phyloP scores from a whole-genome alignment of 2,113 vertebrate species.

The Tricholaema leucomelas region DNA sequence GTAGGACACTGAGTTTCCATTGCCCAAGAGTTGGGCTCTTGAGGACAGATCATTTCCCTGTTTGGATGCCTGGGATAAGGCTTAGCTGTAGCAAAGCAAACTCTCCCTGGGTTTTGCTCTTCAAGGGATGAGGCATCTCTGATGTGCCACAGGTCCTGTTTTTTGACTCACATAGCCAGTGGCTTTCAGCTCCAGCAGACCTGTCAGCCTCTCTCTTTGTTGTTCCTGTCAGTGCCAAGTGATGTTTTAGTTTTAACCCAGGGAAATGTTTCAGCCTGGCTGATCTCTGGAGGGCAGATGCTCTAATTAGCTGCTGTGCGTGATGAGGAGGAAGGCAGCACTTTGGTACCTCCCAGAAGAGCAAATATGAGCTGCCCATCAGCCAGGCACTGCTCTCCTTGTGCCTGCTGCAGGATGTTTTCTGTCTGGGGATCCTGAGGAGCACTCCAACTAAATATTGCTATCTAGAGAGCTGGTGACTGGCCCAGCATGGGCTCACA shows the following conservation, averaged over 20 bases:
- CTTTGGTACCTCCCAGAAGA: not conserved
- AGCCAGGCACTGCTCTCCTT: not conserved
- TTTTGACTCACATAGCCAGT: not conserved
- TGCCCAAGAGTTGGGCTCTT: not conserved
- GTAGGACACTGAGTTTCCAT: not conserved
- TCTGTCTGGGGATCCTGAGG: not conserved
- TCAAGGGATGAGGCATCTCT: not conserved
- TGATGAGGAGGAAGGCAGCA: not conserved
- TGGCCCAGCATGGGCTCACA: fast-evolving
- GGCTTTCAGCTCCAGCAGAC: not conserved
- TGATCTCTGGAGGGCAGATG: not conserved
- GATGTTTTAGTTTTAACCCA: not conserved
- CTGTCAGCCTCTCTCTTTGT: not conserved
- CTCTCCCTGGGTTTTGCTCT: not conserved
- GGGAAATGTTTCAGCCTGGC: not conserved
- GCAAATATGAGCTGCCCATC: not conserved
- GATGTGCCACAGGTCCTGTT: not conserved
- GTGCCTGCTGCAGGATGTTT: not conserved
- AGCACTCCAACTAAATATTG: not conserved
- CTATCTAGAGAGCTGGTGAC: not conserved
- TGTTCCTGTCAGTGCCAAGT: not conserved
- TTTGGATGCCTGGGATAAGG: not conserved
- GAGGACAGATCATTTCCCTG: not conserved
- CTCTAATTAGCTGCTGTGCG: not conserved
- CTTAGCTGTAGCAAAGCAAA: not conserved